Percentiles rank a stretch among this genome's conserved stretches.
These are phyloP conservation scores for Lepilemur ruficaudatus DNA, from an alignment of 2,797 vertebrate genomes.

Conservation along the genomic window DNA sequence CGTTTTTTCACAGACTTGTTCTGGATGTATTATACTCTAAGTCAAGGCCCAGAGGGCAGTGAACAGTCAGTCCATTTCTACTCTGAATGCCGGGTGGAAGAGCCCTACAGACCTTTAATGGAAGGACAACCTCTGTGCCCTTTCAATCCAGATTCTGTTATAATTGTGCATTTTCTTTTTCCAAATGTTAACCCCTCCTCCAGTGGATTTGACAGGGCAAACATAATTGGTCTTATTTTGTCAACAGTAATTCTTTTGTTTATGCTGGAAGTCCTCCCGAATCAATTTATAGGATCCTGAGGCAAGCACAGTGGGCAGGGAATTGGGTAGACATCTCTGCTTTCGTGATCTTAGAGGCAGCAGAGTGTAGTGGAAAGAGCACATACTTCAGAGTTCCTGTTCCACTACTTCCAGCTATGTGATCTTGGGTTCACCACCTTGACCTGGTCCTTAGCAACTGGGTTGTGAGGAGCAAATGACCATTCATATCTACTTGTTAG, in stretches of 20 bases:
- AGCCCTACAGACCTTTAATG: not conserved
- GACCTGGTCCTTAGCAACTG: not conserved
- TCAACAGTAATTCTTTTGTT: not conserved
- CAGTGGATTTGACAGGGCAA: not conserved
- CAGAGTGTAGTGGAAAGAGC: fast-evolving
- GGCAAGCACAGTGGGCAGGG: not conserved
- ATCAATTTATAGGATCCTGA: not conserved
- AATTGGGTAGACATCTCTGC: fast-evolving
- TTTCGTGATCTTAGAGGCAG: fast-evolving
- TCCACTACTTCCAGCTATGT: not conserved
- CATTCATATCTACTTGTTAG: fast-evolving
- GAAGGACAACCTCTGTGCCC: not conserved
- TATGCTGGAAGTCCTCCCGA: not conserved
- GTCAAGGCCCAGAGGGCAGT: no score
- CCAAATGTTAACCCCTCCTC: not conserved
- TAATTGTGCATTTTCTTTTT: fast-evolving
- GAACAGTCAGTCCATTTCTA: not conserved
- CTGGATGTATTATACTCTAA: not conserved
- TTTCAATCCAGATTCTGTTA: not conserved
- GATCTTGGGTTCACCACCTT: not conserved
- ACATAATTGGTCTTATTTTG: not conserved
- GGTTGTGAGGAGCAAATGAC: fast-evolving
- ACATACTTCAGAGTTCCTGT: no score
- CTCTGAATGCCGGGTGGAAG: not conserved
- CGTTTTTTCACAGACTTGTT: not conserved